Conservation (phyloP, 1,140 invertebrate genomes). For the Drosophila ironensis region DNA sequence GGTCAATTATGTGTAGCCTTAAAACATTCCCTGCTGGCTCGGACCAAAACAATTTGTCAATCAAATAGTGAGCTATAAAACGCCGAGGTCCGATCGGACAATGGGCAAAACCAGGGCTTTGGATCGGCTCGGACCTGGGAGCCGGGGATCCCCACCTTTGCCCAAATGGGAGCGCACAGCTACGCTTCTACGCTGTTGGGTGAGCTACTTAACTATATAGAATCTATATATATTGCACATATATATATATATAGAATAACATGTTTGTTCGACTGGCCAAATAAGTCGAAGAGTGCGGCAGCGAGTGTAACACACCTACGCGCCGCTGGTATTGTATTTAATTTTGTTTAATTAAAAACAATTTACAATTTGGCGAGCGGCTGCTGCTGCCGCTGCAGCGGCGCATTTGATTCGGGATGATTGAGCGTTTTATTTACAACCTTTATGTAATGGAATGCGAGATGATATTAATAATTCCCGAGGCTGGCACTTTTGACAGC, state of each 20-base stretch:
- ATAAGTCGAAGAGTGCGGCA: slow-evolving; percentile 52
- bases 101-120: not conserved
- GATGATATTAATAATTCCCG: slow-evolving; percentile 13
- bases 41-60: slow-evolving; percentile 59
- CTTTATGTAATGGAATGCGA: slow-evolving; percentile 25
- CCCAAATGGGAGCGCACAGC: slow-evolving; percentile 14
- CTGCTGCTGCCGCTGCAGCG: slow-evolving; percentile 24
- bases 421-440: slow-evolving; percentile 20
- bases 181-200: slow-evolving; percentile 10
- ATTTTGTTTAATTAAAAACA: slow-evolving; percentile 71
- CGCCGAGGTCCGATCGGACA: slow-evolving; percentile 11
- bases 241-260: slow-evolving; percentile 32
- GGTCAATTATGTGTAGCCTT: slow-evolving; percentile 57
- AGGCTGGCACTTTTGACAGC: slow-evolving; percentile 38
- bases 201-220: slow-evolving; percentile 45
- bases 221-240: slow-evolving; percentile 11
- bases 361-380: slow-evolving; percentile 44
- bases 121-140: not conserved
- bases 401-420: slow-evolving; percentile 56
- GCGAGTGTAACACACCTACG: slow-evolving; percentile 62
- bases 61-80: slow-evolving; percentile 41
- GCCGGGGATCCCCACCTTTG: not conserved
- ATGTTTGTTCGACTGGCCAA: slow-evolving; percentile 55
- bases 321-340: slow-evolving; percentile 31
- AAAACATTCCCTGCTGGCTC: slow-evolving; percentile 47